Base-by-base conservation (phyloP, 1,140 invertebrate species). In the Drosophila kepulauana region DNA sequence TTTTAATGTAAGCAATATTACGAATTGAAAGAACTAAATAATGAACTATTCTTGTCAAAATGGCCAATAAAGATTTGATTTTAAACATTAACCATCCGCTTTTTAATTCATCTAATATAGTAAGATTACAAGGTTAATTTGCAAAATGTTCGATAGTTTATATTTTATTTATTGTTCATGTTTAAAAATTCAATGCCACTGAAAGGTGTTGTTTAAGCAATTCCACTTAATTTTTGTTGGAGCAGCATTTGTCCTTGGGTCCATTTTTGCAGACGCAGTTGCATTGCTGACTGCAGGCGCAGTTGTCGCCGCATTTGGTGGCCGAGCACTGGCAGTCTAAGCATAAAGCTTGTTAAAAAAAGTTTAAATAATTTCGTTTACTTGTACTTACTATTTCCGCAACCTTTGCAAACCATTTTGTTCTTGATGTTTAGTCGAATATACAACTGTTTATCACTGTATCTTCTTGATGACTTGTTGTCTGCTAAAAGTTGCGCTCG, bases 31-130 rank as follows among this genome's bases (percentile, higher is more conserved):
- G 57, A 87, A 67, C 75, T 75, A 78, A 67, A 74, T 75, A 78
- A 75, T 76, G 56, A 86, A 91, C 88, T 89, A 91, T 91, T 91
- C 88, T 91, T 91, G 88, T 91, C 89, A 91, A 86, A 86, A 91
- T 78, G 81, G 89, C 89, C 89, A 91, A 91, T 91, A 86, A 91
- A 79, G 43, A 79, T 82, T 89, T 86, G 58, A 82, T 75, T 87
- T 81, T 80, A 66, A 78, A 88, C 62, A 73, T 15, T 62, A 65
- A 20, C 5, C 8, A 15, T 10, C 0, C n/a, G 28, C 11, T 35
- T 68, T 11, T 28, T 33, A 38, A 30, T 33, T 30, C 5, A 52
- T 6, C 4, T 3, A 25, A 25, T 25, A 25, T 25, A 25, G 0
- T 3, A 45, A 6, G 1, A 28, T 51, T 51, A 28, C n/a, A 52